Base-by-base conservation (phyloP, 1,140 invertebrate species). In the Orussus abietinus region DNA sequence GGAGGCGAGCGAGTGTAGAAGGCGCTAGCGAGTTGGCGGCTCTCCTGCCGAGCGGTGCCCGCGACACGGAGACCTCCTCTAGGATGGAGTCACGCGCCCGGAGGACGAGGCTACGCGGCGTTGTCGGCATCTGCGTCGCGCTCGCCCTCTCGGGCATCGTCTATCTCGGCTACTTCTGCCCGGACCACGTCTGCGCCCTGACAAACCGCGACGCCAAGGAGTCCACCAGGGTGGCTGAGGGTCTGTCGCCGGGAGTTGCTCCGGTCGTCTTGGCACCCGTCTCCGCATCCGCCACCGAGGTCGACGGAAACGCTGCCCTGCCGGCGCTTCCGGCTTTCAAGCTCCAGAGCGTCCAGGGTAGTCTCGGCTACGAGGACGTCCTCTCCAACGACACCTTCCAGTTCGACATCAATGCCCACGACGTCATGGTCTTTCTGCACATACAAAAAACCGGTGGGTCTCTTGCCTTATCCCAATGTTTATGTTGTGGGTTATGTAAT, bases 401-500 rank as follows among this genome's bases (percentile, higher is more conserved):
- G 50, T 92, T 92, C 72, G 86, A 92, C 64, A 87, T 95, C 62
- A 85, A 90, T 62, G 87, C 85, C 5, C 84, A 90, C 55, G 96
- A 98, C 77, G 95, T 98, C 12, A 89, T 99, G 76, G 94, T 99
- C 12, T 98, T 98, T 69, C 74, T 99, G 29, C 96, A 99, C 65
- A 97, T 98, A 72, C 96, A 98, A 73, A 98, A 99, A 71, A 92
- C 89, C 49, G 88, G 88, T 66, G 46, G 61, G 55, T 56, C 34
- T 30, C 22, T n/a, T 33, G 13, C 25, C 6, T 25, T 19, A 19
- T 11, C 25, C 26, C n/a, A 10, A 25, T 40, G n/a, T 10, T 15
- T 33, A 10, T 42, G 18, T 20, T 42, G n/a, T 21, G 7, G 4
- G n/a, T 25, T 25, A 25, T 6, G 22, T 25, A n/a, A n/a, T n/a